Evolutionary conservation across 2,113 vertebrate genomes (phyloP), one percentile per base, ranked within the genome.

Genomic region (Columba livia): DNA sequence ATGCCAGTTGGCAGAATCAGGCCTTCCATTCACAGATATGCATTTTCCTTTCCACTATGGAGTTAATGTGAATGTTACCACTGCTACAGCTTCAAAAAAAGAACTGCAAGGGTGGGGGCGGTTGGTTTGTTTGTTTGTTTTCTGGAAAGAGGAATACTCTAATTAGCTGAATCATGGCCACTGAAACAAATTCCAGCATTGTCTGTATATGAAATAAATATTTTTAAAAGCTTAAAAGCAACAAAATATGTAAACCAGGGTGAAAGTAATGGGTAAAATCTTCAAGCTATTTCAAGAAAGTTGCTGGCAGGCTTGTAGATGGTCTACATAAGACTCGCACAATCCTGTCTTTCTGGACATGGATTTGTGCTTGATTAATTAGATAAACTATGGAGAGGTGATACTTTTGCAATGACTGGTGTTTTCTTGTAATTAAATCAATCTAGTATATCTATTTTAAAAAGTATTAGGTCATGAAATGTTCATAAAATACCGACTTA

Each of bases 351-450:
- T 90, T 60, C n/a, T 60, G 77, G 44, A 34, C 20, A 64, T 10
- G 53, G 6, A 74, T 75, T 81, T 88, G 19, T 65, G 11, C 48
- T 84, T 90, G 32, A 90, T 84, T 90, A 91, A 84, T 64, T 72
- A 78, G 38, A 90, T 53, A 88, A 95, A 71, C 23, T 28, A 74
- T 6, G 9, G 11, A 93, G 56, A 92, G 25, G 25, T 17, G 8
- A 61, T 93, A 90, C 31, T 90, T 90, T 66, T 79, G 47, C 64
- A 93, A 47, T 64, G 57, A 91, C 1, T 56, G 66, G 77, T 72
- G 6, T 91, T 95, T 89, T 50, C 47, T 66, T 67, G 70, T 48
- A 79, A 95, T 79, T 95, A 92, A 95, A 92, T 75, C 74, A 94
- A 50, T 70, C 28, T 62, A 28, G 19, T 40, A 79, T 42, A 34